Evolutionary conservation across 2,888 invertebrate genomes (phyloP).

Genomic region (Scaptomyza cyrtandrae): DNA sequence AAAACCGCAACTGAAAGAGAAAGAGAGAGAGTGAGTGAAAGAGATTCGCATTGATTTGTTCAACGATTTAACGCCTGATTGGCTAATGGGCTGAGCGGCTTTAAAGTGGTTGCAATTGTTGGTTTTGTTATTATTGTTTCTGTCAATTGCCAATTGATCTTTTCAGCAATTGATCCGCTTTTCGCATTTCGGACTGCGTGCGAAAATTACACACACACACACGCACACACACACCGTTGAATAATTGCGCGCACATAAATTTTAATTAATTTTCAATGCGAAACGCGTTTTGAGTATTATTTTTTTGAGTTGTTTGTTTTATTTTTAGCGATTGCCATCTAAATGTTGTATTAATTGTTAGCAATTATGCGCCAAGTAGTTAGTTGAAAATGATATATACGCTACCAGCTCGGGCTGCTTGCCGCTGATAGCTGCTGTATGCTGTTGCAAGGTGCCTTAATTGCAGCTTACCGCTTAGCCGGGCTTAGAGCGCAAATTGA

Average conservation of each 20-base stretch:
- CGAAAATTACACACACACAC: constrained; percentile 33
- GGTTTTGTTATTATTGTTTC: constrained; percentile 23
- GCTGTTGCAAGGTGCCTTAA: constrained; percentile 44
- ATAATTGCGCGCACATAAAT: constrained; percentile 51
- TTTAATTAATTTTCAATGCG: constrained; percentile 54
- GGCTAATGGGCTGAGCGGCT: constrained; percentile 62
- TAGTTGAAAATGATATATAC: constrained; percentile 27
- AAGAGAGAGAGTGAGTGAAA: not conserved
- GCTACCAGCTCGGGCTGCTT: constrained; percentile 22
- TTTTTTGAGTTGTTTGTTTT: not conserved
- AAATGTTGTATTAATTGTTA: constrained; percentile 69
- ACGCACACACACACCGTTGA: constrained; percentile 6
- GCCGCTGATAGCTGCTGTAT: constrained; percentile 32
- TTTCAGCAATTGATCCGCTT: constrained; percentile 79
- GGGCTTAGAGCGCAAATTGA: constrained; percentile 61
- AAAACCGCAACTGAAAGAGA: constrained; percentile 38
- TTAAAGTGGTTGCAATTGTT: constrained; percentile 64
- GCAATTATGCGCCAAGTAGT: constrained; percentile 41
- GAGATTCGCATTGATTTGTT: constrained; percentile 53
- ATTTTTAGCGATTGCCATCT: constrained; percentile 57
- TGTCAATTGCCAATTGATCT: constrained; percentile 78
- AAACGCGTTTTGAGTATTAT: constrained; percentile 15
- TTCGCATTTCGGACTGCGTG: constrained; percentile 44
- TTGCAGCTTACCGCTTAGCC: constrained; percentile 49
- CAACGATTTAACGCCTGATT: constrained; percentile 68